Evolutionary conservation across 2,888 invertebrate genomes (phyloP), one percentile per base, ranked within the genome.

Genomic region (Deilephila porcellus): DNA sequence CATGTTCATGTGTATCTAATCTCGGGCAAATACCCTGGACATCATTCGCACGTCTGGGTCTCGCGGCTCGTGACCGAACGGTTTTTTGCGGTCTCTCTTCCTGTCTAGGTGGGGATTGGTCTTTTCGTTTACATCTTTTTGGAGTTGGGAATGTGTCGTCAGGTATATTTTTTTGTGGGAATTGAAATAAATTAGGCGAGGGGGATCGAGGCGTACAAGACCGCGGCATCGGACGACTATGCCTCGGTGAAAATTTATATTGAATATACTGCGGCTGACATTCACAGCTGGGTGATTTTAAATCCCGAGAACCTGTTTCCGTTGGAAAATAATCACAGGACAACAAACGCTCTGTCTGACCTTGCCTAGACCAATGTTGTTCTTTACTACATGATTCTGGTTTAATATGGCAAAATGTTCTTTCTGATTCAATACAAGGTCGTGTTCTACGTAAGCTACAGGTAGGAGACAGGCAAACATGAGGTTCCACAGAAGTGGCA

Each of bases 401-500:
- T 8, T 20, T 0, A 20, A 20, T 11, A n/a, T 19, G 64, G 45
- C 64, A 37, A 64, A 7, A 20, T 4, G 64, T 8, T 20, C 20
- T 45, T 64, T 64, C 45, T 14, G 45, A 64, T 45, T 64, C 37
- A 45, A 64, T n/a, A 11, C 45, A 37, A 7, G 37, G 45, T 7
- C 64, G 64, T 37, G 11, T 11, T 45, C 20, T 45, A 20, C 64
- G 64, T 11, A 64, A 20, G 20, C 64, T 45, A 45, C 64, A 64
- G 11, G 20, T 37, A 37, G 64, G 64, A 20, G 64, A 64, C 1
- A 37, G 64, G 11, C 64, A 64, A 45, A 70, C 37, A 17, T 70
- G 17, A 19, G 60, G 60, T n/a, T 78, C 77, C 5, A 72, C 64
- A 72, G 77, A 76, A 45, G 78, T 78, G 45, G 74, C 70, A 37